These are phyloP conservation scores for Chaenocephalus aceratus DNA, from an alignment of 2,113 vertebrate genomes.

Conservation along the genomic window DNA sequence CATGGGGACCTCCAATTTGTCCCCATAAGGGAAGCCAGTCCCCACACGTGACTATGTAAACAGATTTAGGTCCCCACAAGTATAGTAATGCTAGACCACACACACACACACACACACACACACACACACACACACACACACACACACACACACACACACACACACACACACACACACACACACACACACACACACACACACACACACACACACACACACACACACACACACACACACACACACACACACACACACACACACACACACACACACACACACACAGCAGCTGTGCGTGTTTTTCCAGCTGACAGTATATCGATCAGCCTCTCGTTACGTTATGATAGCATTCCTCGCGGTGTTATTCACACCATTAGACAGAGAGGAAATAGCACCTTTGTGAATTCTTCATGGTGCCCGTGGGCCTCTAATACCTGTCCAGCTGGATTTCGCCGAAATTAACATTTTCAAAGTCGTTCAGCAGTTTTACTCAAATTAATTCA, in stretches of 20 bases:
- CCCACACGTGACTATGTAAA: too few species aligned
- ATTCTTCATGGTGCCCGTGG: conserved; percentile 51
- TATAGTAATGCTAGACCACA: too few species aligned
- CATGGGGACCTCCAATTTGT: too few species aligned
- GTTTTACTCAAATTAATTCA: conserved; percentile 46
- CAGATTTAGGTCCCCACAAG: too few species aligned
- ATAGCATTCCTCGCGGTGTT: conserved; percentile 62
- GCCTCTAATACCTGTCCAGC: conserved; percentile 58
- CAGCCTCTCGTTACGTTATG: conserved; percentile 69
- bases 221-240: conserved; percentile 5
- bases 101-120: conserved; percentile 5
- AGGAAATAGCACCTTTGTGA: conserved; percentile 70
- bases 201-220: conserved; percentile 5
- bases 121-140: conserved; percentile 5
- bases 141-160: conserved; percentile 5
- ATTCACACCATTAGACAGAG: conserved; percentile 72
- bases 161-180: conserved; percentile 5
- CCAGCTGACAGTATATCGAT: conserved; percentile 64
- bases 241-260: too few species aligned
- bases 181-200: conserved; percentile 5
- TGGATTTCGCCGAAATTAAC: conserved; percentile 66
- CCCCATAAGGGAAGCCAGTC: too few species aligned
- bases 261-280: background rate
- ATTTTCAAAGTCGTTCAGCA: conserved; percentile 58
- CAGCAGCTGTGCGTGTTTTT: conserved; percentile 64